Evolutionary conservation across 2,888 invertebrate genomes (phyloP).

Genomic region (Cataglyphis albicans): DNA sequence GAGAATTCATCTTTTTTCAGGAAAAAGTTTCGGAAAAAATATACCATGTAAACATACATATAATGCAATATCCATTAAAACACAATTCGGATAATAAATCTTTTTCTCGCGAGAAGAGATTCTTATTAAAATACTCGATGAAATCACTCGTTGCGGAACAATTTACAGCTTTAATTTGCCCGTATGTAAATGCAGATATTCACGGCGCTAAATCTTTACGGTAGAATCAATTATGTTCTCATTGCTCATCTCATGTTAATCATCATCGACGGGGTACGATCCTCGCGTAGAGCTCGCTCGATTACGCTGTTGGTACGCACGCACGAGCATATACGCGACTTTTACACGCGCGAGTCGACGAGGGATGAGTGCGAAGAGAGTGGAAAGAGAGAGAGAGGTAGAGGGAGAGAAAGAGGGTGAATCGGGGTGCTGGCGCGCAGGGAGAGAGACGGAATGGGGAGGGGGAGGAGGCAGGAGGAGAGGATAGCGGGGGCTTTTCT

Average conservation of each 20-base stretch:
- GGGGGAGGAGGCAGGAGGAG: conserved; percentile 41
- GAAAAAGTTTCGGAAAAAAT: neutral
- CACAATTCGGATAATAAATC: neutral
- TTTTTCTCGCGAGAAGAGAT: neutral
- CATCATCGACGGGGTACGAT: conserved; percentile 18
- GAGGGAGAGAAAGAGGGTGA: conserved; percentile 42
- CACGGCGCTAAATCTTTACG: conserved; percentile 43
- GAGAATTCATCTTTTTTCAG: neutral
- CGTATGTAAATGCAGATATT: conserved; percentile 52
- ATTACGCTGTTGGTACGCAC: conserved; percentile 67
- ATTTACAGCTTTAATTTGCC: conserved; percentile 31
- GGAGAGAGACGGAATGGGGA: conserved; percentile 50
- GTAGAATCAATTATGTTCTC: conserved; percentile 56
- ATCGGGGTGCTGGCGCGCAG: conserved; percentile 37
- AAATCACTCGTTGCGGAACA: neutral
- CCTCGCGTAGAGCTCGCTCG: conserved; percentile 45
- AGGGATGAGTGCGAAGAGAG: conserved; percentile 23
- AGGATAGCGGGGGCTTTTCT: conserved; percentile 71
- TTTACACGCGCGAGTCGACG: conserved; percentile 64
- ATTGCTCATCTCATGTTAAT: conserved; percentile 53
- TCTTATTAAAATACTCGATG: neutral
- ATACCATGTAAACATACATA: neutral
- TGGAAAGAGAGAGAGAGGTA: conserved; percentile 31
- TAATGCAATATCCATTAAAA: conserved; percentile 5
- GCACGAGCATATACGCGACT: conserved; percentile 60